These are phyloP conservation scores for Heteromyza rotundicornis DNA, from an alignment of 2,888 invertebrate species.

Conservation along the genomic window DNA sequence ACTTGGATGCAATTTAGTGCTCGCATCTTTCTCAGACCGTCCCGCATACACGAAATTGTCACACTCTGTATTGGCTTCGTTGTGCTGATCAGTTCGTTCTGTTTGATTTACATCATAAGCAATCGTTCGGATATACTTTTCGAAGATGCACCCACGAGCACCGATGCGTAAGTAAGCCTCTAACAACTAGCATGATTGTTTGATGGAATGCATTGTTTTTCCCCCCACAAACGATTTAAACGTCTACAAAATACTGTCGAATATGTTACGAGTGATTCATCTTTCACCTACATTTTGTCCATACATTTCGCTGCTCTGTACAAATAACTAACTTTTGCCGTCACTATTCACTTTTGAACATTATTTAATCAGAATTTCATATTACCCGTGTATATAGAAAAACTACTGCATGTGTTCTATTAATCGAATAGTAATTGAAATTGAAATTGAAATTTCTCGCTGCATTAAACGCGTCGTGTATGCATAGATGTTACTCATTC, in stretches of 20 bases:
- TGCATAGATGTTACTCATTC: no score
- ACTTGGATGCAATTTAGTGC: constrained; percentile 78
- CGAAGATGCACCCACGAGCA: constrained; percentile 54
- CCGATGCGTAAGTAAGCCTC: constrained; percentile 54
- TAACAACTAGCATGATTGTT: neutral
- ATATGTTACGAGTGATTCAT: neutral
- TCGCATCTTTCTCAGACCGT: constrained; percentile 78
- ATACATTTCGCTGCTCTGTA: neutral
- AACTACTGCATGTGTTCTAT: no score
- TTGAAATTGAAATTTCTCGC: no score
- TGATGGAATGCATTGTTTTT: no score
- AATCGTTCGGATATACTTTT: constrained; percentile 60
- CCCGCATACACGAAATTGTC: constrained; percentile 56
- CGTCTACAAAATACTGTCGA: neutral
- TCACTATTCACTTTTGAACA: no score
- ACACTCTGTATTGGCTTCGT: constrained; percentile 58
- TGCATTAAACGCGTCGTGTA: no score
- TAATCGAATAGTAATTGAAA: no score
- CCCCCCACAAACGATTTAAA: no score
- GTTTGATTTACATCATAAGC: constrained; percentile 59
- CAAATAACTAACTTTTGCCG: neutral
- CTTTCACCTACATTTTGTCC: neutral
- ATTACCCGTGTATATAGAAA: no score
- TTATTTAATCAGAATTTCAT: no score
- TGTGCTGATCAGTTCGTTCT: constrained; percentile 59